These are phyloP conservation scores for Cabera pusaria DNA, from an alignment of 2,888 invertebrate genomes.

Conservation along the genomic window DNA sequence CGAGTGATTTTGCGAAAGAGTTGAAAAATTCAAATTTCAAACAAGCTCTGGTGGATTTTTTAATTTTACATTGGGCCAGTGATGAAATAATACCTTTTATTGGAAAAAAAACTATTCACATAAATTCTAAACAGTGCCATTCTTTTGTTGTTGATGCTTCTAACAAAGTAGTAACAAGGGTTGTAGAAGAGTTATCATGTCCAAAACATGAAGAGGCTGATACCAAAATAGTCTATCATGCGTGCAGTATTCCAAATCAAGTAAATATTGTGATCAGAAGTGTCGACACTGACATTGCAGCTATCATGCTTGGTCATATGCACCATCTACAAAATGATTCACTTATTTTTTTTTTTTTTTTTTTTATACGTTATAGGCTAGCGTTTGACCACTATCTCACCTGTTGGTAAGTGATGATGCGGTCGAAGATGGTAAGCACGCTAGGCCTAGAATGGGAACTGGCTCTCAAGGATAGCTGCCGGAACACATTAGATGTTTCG, in stretches of 20 bases:
- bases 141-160: conserved; percentile 16
- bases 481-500: no score
- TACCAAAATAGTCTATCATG: conserved; percentile 27
- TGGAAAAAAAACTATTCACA: conserved; percentile 17
- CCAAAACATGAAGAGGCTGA: conserved; percentile 34
- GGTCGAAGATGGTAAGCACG: no score
- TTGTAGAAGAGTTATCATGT: conserved; percentile 27
- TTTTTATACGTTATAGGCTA: no score
- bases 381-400: no score
- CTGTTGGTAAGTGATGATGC: no score
- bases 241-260: conserved; percentile 22
- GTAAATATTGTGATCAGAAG: conserved; percentile 20
- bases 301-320: conserved; percentile 34
- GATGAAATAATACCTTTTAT: conserved; percentile 29
- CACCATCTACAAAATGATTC: conserved; percentile 17
- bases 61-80: conserved; percentile 32
- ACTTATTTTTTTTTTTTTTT: no score
- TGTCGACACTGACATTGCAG: conserved; percentile 35
- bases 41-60: conserved; percentile 34
- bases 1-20: conserved; percentile 27
- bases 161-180: conserved; percentile 19
- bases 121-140: conserved; percentile 13
- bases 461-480: no score
- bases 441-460: no score
- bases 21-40: conserved; percentile 35